These are phyloP conservation scores for Spialia ferax DNA, from an alignment of 2,888 invertebrate genomes.

Conservation along the genomic window DNA sequence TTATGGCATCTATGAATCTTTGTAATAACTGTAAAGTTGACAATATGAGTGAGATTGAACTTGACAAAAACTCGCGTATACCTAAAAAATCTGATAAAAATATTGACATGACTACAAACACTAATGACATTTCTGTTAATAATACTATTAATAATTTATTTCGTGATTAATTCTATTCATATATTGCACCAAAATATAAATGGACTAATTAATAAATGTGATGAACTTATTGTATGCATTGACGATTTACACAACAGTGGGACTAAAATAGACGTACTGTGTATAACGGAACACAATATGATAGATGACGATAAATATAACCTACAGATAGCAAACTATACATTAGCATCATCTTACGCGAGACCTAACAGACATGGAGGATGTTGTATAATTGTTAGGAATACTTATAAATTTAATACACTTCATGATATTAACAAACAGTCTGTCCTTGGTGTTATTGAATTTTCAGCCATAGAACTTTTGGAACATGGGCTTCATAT, in stretches of 20 bases:
- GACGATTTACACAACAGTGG: slow-evolving; percentile 13
- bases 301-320: too few species aligned
- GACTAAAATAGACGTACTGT: neutral
- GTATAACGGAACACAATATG: slow-evolving; percentile 3
- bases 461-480: slow-evolving; percentile 6
- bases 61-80: neutral
- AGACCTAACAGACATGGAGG: slow-evolving; percentile 2
- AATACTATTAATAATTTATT: slow-evolving; percentile 20
- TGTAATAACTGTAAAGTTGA: neutral
- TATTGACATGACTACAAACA: slow-evolving; percentile 1
- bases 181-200: slow-evolving; percentile 19
- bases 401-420: neutral
- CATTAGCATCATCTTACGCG: slow-evolving; percentile 6
- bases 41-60: neutral
- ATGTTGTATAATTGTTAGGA: slow-evolving; percentile 9
- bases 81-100: neutral
- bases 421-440: neutral
- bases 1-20: neutral
- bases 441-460: neutral
- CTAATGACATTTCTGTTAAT: neutral
- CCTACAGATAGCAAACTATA: too few species aligned
- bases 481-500: slow-evolving; percentile 2
- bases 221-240: neutral
- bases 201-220: slow-evolving; percentile 12
- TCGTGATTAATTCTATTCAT: slow-evolving; percentile 8